Base-by-base conservation (phyloP, 2,888 invertebrate species). In the Rhabditoides inermis region DNA sequence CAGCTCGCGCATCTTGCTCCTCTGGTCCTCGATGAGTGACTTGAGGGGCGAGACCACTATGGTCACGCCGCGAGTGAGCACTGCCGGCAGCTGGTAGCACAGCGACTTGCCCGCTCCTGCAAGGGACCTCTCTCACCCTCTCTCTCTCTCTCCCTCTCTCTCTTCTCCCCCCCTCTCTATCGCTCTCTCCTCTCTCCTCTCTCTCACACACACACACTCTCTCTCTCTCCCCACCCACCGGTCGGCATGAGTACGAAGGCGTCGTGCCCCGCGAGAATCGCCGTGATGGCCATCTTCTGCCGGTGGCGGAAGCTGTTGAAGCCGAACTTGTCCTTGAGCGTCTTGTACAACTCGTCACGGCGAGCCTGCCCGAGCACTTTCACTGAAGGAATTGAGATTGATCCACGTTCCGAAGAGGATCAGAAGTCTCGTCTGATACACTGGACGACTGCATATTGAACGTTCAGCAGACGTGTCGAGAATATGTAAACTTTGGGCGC, bases 191-290 rank as follows among this genome's bases (percentile, higher is more conserved):
- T n/a, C n/a, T n/a, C n/a, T n/a, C n/a, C n/a, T n/a, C n/a, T n/a
- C n/a, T n/a, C n/a, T n/a, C n/a, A n/a, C n/a, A n/a, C n/a, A n/a
- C n/a, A n/a, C n/a, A n/a, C n/a, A n/a, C n/a, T n/a, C n/a, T n/a
- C n/a, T n/a, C n/a, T n/a, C n/a, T n/a, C n/a, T n/a, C n/a, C n/a
- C n/a, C n/a, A n/a, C n/a, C n/a, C 51, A 78, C 80, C 92, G 12
- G 95, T 98, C 0, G 95, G 95, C 95, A 98, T 98, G 4, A 98
- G 82, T 2, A 98, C 86, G 76, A 98, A 95, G 74, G 88, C 88
- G 77, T 98, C 94, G 47, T 63, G 45, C 6, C 86, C 85, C 12
- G 87, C 78, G 49, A 95, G 77, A 7, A 88, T 86, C 0, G 94
- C 91, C 78, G 92, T 92, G 68, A 95, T 88, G 5, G 89, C 88